A percentile compares a stretch with the other conserved stretches of the same genome.
These are phyloP conservation scores for Megalops atlanticus DNA, from an alignment of 2,113 vertebrate genomes.

Conservation along the genomic window DNA sequence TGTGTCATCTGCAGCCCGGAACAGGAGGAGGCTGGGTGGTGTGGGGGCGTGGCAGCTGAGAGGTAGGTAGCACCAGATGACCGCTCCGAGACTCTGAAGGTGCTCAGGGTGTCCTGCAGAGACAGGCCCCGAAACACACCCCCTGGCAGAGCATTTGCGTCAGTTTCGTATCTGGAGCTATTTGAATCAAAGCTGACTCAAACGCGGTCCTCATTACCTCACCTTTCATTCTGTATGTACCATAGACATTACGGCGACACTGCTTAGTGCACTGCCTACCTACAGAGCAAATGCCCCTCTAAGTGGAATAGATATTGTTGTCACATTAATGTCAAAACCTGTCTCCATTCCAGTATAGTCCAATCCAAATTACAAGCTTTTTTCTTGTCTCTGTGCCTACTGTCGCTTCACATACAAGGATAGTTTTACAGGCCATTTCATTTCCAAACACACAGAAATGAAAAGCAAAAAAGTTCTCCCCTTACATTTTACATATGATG, in stretches of 20 bases:
- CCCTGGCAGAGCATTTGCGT: neutral
- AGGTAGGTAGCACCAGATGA: conserved; percentile 12
- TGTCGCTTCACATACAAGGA: neutral
- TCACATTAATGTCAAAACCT: too few species aligned
- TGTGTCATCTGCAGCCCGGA: neutral
- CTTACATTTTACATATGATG: too few species aligned
- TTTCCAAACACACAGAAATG: neutral
- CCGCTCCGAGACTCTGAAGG: neutral
- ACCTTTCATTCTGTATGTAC: neutral
- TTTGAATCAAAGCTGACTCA: neutral
- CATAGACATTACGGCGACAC: neutral
- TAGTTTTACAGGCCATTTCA: neutral
- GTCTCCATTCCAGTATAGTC: neutral
- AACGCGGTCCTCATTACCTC: neutral
- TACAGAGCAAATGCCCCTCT: neutral
- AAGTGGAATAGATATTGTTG: neutral
- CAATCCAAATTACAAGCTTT: neutral
- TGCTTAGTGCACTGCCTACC: neutral
- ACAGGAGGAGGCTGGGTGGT: neutral
- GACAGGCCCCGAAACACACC: neutral
- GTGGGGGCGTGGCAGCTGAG: neutral
- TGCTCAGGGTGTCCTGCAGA: neutral
- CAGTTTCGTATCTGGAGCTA: neutral
- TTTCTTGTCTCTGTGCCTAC: neutral
- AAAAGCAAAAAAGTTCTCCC: too few species aligned